Evolutionary conservation across 2,113 vertebrate genomes (phyloP).

Genomic region (Chloropsis hardwickii): DNA sequence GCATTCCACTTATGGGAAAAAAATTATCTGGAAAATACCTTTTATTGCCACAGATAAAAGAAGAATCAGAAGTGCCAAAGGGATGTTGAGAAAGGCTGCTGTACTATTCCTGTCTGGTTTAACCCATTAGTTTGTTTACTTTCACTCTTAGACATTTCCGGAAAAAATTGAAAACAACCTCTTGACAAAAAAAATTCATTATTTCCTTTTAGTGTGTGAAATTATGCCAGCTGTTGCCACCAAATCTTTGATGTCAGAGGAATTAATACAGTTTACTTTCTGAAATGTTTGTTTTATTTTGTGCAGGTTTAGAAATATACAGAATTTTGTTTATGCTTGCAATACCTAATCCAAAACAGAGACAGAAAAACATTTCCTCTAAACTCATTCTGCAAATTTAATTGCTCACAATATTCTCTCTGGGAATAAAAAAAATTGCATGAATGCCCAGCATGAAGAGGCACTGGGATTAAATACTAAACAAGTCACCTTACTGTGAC

Average conservation of each 20-base stretch:
- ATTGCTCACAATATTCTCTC: not conserved
- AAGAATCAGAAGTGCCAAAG: conserved; percentile 18
- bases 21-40: conserved; percentile 52
- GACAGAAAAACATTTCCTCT: not conserved
- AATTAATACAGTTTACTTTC: not conserved
- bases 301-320: not conserved
- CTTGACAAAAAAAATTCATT: not conserved
- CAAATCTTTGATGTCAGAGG: fast-evolving
- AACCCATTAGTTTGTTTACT: not conserved
- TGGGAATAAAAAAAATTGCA: not conserved
- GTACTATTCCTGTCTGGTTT: not conserved
- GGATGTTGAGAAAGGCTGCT: not conserved
- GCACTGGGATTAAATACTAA: not conserved
- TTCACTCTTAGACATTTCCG: not conserved
- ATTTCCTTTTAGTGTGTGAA: not conserved
- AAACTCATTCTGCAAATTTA: not conserved
- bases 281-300: not conserved
- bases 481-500: not conserved
- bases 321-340: not conserved
- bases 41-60: not conserved
- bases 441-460: not conserved
- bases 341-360: not conserved
- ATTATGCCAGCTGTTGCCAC: not conserved
- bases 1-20: conserved; percentile 45
- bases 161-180: not conserved